Evolutionary conservation across 2,888 invertebrate genomes (phyloP).

Genomic region (Phalera bucephala): DNA sequence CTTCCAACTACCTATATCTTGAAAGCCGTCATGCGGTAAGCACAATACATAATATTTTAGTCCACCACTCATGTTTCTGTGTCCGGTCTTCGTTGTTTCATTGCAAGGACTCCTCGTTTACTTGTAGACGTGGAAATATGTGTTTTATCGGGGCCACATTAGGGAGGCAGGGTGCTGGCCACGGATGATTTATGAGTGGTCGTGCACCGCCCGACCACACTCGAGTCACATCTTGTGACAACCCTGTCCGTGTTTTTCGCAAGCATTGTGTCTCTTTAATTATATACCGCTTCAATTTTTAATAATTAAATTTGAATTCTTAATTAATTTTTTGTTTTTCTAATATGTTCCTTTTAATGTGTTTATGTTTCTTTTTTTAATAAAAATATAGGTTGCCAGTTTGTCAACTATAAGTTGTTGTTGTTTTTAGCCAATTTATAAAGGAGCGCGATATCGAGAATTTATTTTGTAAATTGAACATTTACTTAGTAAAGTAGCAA

Average conservation of each 20-base stretch:
- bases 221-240: slow-evolving; percentile 26
- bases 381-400: too few species aligned
- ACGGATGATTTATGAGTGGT: slow-evolving; percentile 50
- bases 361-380: too few species aligned
- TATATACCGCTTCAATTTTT: slow-evolving; percentile 15
- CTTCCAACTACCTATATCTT: too few species aligned
- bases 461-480: too few species aligned
- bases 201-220: slow-evolving; percentile 20
- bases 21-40: too few species aligned
- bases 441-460: too few species aligned
- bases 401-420: too few species aligned
- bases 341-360: too few species aligned
- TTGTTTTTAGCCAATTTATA: too few species aligned
- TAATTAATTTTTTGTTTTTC: too few species aligned
- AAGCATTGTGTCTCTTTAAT: slow-evolving; percentile 17
- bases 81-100: slow-evolving; percentile 42
- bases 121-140: slow-evolving; percentile 49
- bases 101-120: slow-evolving; percentile 40
- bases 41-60: slow-evolving; percentile 18
- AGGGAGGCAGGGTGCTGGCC: slow-evolving; percentile 23
- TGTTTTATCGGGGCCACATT: slow-evolving; percentile 34
- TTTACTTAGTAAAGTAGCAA: too few species aligned
- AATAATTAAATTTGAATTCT: too few species aligned
- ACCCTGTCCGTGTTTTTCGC: slow-evolving; percentile 21
- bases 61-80: slow-evolving; percentile 41